phyloP scores from a whole-genome alignment of 1,140 invertebrate species.

The Lepeophtheirus salmonis region DNA sequence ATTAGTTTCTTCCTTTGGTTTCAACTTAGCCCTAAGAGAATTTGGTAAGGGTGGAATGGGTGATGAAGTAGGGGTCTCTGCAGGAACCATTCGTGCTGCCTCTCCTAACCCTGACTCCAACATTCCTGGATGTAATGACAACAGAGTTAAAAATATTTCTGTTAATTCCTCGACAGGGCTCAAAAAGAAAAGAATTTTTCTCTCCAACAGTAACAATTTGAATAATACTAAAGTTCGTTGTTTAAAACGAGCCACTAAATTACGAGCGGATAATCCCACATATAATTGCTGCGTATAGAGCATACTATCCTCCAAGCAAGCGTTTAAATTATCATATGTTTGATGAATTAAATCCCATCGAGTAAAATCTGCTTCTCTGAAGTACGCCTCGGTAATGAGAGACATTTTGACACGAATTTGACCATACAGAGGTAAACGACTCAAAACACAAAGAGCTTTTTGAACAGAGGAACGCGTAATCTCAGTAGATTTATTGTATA shows the following conservation, averaged over 20 bases:
- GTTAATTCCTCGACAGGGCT: constrained; percentile 65
- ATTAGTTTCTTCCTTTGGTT: neutral
- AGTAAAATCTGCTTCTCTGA: constrained; percentile 72
- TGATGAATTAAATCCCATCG: constrained; percentile 74
- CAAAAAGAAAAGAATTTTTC: constrained; percentile 74
- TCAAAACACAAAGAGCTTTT: constrained; percentile 78
- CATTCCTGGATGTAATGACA: constrained; percentile 74
- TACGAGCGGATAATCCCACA: constrained; percentile 49
- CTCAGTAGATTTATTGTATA: constrained; percentile 71
- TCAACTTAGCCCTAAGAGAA: neutral
- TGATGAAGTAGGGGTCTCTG: constrained; percentile 1
- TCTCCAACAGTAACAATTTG: constrained; percentile 76
- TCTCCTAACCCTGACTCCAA: constrained; percentile 66
- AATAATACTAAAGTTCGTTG: constrained; percentile 84
- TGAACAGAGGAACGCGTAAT: constrained; percentile 87
- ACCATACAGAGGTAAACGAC: constrained; percentile 67
- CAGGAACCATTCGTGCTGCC: constrained; percentile 44
- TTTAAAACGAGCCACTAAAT: constrained; percentile 62
- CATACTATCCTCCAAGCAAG: constrained; percentile 47
- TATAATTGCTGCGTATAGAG: constrained; percentile 49
- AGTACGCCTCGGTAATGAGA: constrained; percentile 88
- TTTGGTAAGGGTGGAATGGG: neutral
- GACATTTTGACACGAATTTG: constrained; percentile 83
- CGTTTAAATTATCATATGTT: constrained; percentile 77
- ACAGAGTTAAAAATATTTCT: constrained; percentile 59